phyloP scores from a whole-genome alignment of 2,888 invertebrate species.

The Cataglyphis albicans region DNA sequence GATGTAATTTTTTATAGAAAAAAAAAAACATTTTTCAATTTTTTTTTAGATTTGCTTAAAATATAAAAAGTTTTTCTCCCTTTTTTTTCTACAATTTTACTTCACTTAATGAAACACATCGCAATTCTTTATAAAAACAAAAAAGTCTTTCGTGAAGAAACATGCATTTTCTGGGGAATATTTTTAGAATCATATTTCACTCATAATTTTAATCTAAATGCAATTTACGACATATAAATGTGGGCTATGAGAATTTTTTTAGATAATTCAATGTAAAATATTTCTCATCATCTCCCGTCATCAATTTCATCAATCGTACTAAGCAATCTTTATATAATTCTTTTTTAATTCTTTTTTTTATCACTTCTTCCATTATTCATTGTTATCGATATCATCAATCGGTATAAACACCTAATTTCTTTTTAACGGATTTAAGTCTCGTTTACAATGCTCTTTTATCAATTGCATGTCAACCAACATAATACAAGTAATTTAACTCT shows the following conservation, averaged over 20 bases:
- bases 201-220: conserved; percentile 27
- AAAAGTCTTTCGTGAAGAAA: background rate
- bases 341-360: background rate
- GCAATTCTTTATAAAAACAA: background rate
- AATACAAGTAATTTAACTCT: background rate
- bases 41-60: background rate
- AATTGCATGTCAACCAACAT: background rate
- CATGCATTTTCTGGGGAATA: background rate
- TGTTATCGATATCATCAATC: conserved; percentile 2
- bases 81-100: background rate
- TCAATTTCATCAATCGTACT: background rate
- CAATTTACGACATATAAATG: background rate
- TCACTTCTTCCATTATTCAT: background rate
- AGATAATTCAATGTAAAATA: conserved; percentile 2
- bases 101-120: background rate
- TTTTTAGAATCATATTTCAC: background rate
- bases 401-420: conserved; percentile 1
- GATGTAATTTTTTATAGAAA: background rate
- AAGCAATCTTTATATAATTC: background rate
- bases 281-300: background rate
- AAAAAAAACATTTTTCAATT: background rate
- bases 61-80: background rate
- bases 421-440: background rate
- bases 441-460: background rate
- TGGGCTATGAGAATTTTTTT: background rate